Percentiles rank a stretch among this genome's conserved stretches.
Evolutionary conservation across 2,888 invertebrate species (phyloP).

Genomic region (Euproctis similis): DNA sequence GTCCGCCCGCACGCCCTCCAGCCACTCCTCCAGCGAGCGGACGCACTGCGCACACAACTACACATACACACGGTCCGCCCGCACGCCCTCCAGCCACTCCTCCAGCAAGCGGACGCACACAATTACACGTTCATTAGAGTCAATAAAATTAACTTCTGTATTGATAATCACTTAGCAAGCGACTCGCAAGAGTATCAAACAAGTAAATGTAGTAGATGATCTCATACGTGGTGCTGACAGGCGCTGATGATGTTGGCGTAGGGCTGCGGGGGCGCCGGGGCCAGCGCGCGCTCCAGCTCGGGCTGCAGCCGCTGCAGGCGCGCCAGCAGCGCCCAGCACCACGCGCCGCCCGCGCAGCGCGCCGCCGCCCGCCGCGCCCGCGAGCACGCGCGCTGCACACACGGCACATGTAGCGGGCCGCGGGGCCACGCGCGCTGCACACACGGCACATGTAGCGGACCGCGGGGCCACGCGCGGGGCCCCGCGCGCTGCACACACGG

Average conservation of each 20-base stretch:
- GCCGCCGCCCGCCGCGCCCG: constrained; percentile 34
- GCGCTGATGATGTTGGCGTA: constrained; percentile 30
- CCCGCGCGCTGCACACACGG: not conserved
- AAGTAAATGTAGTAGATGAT: no score
- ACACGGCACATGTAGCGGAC: not conserved
- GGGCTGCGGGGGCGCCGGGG: constrained; percentile 34
- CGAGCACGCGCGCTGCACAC: constrained; percentile 38
- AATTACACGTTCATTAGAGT: no score
- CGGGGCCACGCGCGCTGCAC: not conserved
- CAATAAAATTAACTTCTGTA: no score
- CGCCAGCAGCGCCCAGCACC: constrained; percentile 54
- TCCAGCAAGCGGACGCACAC: no score
- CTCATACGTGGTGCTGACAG: constrained; percentile 42
- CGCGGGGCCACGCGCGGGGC: not conserved
- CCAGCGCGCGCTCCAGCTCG: constrained; percentile 42
- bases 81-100: no score
- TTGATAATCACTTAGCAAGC: no score
- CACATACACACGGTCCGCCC: no score
- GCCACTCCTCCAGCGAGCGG: no score
- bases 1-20: no score
- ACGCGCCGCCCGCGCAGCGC: constrained; percentile 39
- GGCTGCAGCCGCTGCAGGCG: constrained; percentile 52
- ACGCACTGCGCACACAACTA: no score
- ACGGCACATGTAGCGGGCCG: no score
- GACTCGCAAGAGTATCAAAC: no score